Evolutionary conservation across 1,140 invertebrate species (phyloP).

Genomic region (Drusus annulatus): DNA sequence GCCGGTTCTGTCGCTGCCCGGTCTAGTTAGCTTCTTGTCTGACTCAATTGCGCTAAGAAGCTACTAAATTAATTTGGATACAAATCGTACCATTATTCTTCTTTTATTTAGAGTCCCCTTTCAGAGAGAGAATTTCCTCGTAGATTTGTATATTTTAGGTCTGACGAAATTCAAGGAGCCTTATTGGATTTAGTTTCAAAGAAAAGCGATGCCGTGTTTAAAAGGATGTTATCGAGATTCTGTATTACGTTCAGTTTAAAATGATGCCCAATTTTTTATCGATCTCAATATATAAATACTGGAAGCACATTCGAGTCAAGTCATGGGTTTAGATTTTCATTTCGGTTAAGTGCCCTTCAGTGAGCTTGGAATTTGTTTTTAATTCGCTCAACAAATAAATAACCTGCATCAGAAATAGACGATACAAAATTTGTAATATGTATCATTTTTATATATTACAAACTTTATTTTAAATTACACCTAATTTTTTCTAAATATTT

Average conservation of each 20-base stretch:
- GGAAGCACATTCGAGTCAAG: no score
- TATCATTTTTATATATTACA: no score
- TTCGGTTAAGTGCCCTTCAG: no score
- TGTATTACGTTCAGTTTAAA: background rate
- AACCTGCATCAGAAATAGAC: no score
- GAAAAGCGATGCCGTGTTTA: conserved; percentile 6
- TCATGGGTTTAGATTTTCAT: no score
- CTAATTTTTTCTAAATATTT: no score
- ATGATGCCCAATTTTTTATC: background rate
- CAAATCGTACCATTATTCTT: conserved; percentile 1
- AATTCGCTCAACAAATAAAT: no score
- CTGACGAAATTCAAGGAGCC: background rate
- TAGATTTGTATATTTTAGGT: conserved; percentile 8
- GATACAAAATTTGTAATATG: no score
- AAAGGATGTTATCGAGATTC: conserved; percentile 12
- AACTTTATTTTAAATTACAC: no score
- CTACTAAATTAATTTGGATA: conserved; percentile 7
- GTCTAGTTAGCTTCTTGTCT: background rate
- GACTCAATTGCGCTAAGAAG: conserved; percentile 3
- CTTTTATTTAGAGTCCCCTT: background rate
- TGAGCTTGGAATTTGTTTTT: no score
- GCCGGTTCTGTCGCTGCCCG: background rate
- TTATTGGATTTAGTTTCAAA: conserved; percentile 16
- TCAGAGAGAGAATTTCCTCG: background rate
- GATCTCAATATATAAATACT: no score